Conservation (phyloP, 2,888 invertebrate species). For the Drosophila colorata region DNA sequence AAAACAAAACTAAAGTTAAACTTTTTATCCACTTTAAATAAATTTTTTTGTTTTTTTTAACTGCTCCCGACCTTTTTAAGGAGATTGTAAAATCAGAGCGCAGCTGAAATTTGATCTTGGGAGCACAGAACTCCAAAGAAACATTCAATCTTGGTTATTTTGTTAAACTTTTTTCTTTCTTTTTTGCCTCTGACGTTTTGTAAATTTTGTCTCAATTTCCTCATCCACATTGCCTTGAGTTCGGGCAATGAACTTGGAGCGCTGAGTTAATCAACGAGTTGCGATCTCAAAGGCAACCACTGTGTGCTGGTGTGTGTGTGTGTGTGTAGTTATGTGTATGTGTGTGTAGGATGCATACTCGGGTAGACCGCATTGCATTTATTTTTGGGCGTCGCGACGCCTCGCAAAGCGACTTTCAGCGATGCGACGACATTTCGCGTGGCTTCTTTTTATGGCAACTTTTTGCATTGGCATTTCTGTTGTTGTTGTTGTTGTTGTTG, state of each 20-base stretch:
- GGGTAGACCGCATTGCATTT: slow-evolving; percentile 67
- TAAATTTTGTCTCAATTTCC: slow-evolving; percentile 53
- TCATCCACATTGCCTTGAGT: slow-evolving; percentile 62
- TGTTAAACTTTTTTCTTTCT: not conserved
- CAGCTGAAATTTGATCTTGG: slow-evolving; percentile 48
- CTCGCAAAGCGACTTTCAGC: slow-evolving; percentile 48
- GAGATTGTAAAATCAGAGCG: slow-evolving; percentile 25
- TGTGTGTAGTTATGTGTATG: slow-evolving; percentile 4
- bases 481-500: slow-evolving; percentile 25
- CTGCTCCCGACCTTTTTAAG: slow-evolving; percentile 2
- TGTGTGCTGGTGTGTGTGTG: slow-evolving; percentile 7
- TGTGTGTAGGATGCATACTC: slow-evolving; percentile 53
- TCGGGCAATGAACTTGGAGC: slow-evolving; percentile 66
- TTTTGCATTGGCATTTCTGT: slow-evolving; percentile 64
- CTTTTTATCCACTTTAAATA: too few species aligned
- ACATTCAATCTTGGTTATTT: slow-evolving; percentile 25
- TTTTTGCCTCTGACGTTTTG: slow-evolving; percentile 20
- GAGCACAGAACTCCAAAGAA: slow-evolving; percentile 47
- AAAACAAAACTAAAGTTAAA: too few species aligned
- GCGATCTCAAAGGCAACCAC: slow-evolving; percentile 54
- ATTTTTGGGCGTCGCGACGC: slow-evolving; percentile 77
- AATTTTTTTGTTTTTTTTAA: not conserved
- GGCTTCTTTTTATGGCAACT: slow-evolving; percentile 74
- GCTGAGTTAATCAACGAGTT: slow-evolving; percentile 64
- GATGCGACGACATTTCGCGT: slow-evolving; percentile 61